A percentile compares a stretch with the other conserved stretches of the same genome.
phyloP scores from a whole-genome alignment of 2,888 invertebrate genomes.

The Pterostichus madidus region DNA sequence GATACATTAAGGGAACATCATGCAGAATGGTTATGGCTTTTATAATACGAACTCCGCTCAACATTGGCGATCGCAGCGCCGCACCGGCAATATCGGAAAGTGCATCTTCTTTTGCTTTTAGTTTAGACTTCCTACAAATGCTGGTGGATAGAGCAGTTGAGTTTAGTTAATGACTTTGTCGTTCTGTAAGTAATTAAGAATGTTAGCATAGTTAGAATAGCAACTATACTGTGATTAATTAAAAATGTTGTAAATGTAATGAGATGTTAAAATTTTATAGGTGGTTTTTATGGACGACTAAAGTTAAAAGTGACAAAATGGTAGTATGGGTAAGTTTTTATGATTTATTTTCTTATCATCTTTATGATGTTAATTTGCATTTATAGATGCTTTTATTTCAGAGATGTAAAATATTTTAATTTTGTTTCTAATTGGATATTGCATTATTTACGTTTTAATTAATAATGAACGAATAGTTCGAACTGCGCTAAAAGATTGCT shows the following conservation, averaged over 20 bases:
- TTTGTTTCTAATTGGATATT: too few species aligned
- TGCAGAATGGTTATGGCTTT: constrained; percentile 58
- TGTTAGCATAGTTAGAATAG: constrained; percentile 10
- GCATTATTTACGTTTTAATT: too few species aligned
- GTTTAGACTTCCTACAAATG: not conserved
- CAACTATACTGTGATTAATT: not conserved
- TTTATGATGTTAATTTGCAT: constrained; percentile 16
- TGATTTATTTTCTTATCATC: not conserved
- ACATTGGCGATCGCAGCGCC: constrained; percentile 41
- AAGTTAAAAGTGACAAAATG: constrained; percentile 24
- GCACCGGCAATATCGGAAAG: constrained; percentile 2
- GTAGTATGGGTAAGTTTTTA: not conserved
- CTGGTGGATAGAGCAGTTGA: not conserved
- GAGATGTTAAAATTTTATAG: not conserved
- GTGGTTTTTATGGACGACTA: constrained; percentile 11
- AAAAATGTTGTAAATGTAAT: not conserved
- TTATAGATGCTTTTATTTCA: constrained; percentile 11
- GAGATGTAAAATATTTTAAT: too few species aligned
- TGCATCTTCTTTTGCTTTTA: constrained; percentile 17
- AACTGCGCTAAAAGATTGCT: too few species aligned
- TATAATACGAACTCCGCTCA: constrained; percentile 23
- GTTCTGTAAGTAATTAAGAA: constrained; percentile 29
- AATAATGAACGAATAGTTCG: too few species aligned
- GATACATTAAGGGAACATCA: constrained; percentile 59
- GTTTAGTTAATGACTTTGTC: constrained; percentile 28